These are phyloP conservation scores for Acrocephalus arundinaceus DNA, from an alignment of 2,113 vertebrate genomes.

Conservation along the genomic window DNA sequence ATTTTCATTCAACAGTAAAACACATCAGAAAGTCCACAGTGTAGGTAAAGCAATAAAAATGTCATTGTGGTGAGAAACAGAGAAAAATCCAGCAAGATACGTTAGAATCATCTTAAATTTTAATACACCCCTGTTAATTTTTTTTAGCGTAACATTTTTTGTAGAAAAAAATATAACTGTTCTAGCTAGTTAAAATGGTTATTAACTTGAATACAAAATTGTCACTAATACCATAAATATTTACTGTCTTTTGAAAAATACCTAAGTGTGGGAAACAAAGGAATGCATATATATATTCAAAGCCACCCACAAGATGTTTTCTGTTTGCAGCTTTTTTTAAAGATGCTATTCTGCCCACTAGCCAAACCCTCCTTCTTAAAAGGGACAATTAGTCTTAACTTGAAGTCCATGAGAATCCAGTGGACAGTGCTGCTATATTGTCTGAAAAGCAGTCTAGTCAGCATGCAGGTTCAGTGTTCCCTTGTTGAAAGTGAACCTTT, in stretches of 20 bases:
- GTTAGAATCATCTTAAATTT: constrained; percentile 22
- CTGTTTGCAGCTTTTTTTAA: not conserved
- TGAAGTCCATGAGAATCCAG: not conserved
- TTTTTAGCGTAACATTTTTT: not conserved
- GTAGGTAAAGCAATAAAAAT: constrained; percentile 7
- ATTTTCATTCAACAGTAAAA: constrained; percentile 33
- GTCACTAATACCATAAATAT: not conserved
- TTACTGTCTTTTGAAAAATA: not conserved
- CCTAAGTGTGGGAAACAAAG: not conserved
- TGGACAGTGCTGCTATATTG: not conserved
- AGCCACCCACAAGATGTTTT: not conserved
- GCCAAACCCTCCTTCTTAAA: not conserved
- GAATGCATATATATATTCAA: not conserved
- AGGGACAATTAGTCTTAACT: not conserved
- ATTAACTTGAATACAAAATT: not conserved
- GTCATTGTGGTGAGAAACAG: not conserved
- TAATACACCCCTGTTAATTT: not conserved
- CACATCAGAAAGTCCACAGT: not conserved
- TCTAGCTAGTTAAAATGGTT: not conserved
- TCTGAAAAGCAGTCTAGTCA: not conserved
- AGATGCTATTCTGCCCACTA: not conserved
- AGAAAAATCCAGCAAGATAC: not conserved
- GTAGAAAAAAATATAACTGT: not conserved
- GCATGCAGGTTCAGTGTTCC: not conserved
- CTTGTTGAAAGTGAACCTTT: not conserved